These are phyloP conservation scores for Scolanthus callimorphus DNA, from an alignment of 92 coral and sea anemone genomes.

Conservation along the genomic window DNA sequence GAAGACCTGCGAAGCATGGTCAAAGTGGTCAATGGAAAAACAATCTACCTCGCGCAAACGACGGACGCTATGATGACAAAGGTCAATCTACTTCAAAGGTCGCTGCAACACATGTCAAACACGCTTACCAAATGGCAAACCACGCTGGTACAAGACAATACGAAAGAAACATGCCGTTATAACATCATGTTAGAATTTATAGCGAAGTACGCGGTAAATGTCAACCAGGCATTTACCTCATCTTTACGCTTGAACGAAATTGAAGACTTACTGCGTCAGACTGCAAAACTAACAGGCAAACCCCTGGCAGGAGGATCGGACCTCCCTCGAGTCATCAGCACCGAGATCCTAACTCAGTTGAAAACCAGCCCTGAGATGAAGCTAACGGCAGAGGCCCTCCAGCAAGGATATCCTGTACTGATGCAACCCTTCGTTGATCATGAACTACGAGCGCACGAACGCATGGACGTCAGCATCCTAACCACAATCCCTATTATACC, in stretches of 20 bases:
- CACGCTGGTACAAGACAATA: neutral
- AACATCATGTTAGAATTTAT: neutral
- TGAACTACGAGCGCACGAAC: too few relatives aligned
- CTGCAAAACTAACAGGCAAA: neutral
- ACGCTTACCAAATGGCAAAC: neutral
- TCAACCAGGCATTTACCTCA: neutral
- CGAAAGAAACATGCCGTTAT: neutral
- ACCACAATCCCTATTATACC: too few relatives aligned
- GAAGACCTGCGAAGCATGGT: neutral
- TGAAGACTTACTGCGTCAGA: neutral
- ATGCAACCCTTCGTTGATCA: slow-evolving; percentile 4
- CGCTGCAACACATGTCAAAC: neutral
- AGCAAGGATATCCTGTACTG: neutral
- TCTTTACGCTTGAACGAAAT: neutral
- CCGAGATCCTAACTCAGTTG: neutral
- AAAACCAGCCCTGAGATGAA: neutral
- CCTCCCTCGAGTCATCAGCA: neutral
- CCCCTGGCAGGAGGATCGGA: neutral
- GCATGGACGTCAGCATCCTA: too few relatives aligned
- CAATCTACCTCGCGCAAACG: slow-evolving; percentile 1
- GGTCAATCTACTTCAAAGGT: neutral
- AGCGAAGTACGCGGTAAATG: neutral
- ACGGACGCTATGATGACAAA: slow-evolving; percentile 5
- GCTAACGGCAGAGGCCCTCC: neutral
- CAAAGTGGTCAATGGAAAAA: slow-evolving; percentile 7